These are phyloP conservation scores for Cosmia pyralina DNA, from an alignment of 2,888 invertebrate species.

Conservation along the genomic window DNA sequence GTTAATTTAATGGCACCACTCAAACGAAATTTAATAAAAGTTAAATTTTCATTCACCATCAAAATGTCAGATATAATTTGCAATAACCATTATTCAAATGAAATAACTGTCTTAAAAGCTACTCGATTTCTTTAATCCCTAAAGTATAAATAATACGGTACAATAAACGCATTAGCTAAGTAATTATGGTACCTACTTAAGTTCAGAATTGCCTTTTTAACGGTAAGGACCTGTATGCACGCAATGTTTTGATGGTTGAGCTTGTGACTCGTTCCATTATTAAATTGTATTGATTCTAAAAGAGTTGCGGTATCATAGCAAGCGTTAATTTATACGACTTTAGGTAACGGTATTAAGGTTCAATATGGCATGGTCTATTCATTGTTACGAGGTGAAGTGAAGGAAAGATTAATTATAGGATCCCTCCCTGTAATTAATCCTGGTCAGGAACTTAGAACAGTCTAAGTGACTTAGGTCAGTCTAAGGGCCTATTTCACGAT, in stretches of 20 bases:
- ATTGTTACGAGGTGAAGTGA: background rate
- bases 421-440: too few species aligned
- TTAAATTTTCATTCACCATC: background rate
- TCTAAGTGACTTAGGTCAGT: too few species aligned
- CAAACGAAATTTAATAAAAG: background rate
- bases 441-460: too few species aligned
- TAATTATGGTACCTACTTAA: slow-evolving; percentile 36
- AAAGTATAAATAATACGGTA: slow-evolving; percentile 12
- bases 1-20: slow-evolving; percentile 13
- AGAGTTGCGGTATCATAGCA: background rate
- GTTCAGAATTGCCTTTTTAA: slow-evolving; percentile 34
- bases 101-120: slow-evolving; percentile 27
- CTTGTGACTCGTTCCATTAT: background rate
- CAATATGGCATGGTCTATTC: background rate
- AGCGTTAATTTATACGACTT: background rate
- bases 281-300: background rate
- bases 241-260: slow-evolving; percentile 34
- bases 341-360: background rate
- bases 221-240: slow-evolving; percentile 40
- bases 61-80: slow-evolving; percentile 5
- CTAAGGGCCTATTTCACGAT: too few species aligned
- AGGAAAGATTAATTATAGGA: background rate
- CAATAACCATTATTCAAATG: slow-evolving; percentile 32
- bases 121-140: slow-evolving; percentile 8
- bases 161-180: slow-evolving; percentile 23